Conservation (phyloP, 2,888 invertebrate genomes). For the Arrhopalites spinosus region DNA sequence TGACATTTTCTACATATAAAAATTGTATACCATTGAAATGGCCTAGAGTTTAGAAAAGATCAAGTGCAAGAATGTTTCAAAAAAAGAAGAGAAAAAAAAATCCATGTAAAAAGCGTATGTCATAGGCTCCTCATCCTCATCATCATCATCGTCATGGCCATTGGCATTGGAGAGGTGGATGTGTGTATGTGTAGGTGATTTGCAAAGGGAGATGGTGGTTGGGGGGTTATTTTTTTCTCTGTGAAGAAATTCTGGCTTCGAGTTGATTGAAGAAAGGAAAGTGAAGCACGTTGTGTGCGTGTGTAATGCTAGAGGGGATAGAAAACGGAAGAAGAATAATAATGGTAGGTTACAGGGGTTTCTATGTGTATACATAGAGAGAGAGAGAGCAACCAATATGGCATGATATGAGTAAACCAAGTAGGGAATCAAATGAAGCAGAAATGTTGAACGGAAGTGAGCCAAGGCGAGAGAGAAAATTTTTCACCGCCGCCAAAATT, state of each 20-base stretch:
- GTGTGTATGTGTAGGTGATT: conserved; percentile 11
- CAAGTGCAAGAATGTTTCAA: neutral
- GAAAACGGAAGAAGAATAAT: conserved; percentile 34
- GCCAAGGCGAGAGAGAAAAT: conserved; percentile 48
- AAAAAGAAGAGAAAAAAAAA: neutral
- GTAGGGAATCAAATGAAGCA: conserved; percentile 46
- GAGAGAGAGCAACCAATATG: neutral
- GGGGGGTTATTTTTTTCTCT: neutral
- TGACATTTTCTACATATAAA: too few relatives aligned
- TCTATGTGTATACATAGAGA: neutral
- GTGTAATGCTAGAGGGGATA: conserved; percentile 13
- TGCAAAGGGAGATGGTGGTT: conserved; percentile 19
- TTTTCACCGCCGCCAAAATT: conserved; percentile 45
- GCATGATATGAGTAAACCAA: conserved; percentile 9
- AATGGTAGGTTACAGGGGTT: conserved; percentile 9
- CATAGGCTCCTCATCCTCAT: conserved; percentile 10
- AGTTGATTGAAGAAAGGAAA: conserved; percentile 21
- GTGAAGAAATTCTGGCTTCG: neutral
- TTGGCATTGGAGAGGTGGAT: conserved; percentile 2
- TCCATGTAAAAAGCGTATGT: neutral
- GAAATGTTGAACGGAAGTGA: conserved; percentile 49
- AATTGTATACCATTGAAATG: too few relatives aligned
- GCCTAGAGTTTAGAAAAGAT: neutral
- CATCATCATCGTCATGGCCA: neutral
- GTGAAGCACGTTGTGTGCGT: conserved; percentile 12